These are phyloP conservation scores for Chaetophractus vellerosus DNA, from an alignment of 2,797 vertebrate species.

Conservation along the genomic window DNA sequence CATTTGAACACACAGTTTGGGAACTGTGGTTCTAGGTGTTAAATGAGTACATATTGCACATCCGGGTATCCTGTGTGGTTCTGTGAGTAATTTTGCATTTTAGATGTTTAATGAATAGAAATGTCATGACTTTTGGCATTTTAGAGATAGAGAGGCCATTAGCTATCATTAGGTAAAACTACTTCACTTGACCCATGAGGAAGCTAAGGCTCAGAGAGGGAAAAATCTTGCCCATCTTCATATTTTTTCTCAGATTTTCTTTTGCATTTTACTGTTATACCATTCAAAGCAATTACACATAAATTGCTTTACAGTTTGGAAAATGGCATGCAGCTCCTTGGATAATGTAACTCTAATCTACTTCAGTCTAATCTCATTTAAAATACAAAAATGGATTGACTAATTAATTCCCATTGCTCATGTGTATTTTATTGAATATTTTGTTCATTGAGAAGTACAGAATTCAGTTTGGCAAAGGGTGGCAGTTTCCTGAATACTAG, in stretches of 20 bases:
- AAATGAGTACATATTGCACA: not conserved
- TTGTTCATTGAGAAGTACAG: not conserved
- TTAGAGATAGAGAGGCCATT: not conserved
- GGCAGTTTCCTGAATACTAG: not conserved
- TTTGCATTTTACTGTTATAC: not conserved
- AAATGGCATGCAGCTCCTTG: not conserved
- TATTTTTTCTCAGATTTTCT: not conserved
- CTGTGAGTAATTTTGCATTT: not conserved
- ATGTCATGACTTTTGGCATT: not conserved
- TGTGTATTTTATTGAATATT: not conserved
- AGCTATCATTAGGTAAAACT: not conserved
- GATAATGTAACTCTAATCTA: not conserved
- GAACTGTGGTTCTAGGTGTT: not conserved
- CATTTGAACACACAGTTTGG: not conserved
- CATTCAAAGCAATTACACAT: not conserved
- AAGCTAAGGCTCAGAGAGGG: not conserved
- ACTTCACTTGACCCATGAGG: not conserved
- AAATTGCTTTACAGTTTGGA: slow-evolving; percentile 29
- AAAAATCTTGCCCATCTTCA: not conserved
- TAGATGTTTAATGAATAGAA: not conserved
- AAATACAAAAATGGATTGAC: slow-evolving; percentile 9
- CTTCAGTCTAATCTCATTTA: not conserved
- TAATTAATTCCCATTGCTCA: not conserved
- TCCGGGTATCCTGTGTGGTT: not conserved
- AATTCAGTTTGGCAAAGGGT: not conserved